A percentile compares a stretch with the other conserved stretches of the same genome.
Evolutionary conservation across 37 sponge, comb jelly and placozoan species (phyloP).

Genomic region (Ephydatia muelleri): DNA sequence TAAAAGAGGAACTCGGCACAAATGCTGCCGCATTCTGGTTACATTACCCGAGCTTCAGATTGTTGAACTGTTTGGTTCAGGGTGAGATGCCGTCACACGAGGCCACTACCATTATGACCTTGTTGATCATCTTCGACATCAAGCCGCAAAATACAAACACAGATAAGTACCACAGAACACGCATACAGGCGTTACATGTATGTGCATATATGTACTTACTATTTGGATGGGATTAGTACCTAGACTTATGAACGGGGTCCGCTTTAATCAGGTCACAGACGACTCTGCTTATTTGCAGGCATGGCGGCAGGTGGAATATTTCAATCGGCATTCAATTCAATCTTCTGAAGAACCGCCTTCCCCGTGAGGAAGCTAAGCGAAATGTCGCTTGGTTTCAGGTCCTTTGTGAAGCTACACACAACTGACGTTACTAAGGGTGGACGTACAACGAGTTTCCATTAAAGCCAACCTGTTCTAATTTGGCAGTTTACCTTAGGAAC

Average conservation of each 20-base stretch:
- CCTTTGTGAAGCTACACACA: slow-evolving; percentile 72
- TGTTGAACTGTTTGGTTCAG: too few species aligned
- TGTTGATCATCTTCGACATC: not conserved
- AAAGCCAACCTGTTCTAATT: slow-evolving; percentile 57
- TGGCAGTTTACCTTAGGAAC: too few species aligned
- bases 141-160: too few species aligned
- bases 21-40: too few species aligned
- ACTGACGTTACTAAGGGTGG: not conserved
- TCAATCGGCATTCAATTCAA: slow-evolving; percentile 71
- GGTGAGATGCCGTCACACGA: not conserved
- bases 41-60: too few species aligned
- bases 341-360: slow-evolving; percentile 68
- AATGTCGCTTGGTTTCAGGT: slow-evolving; percentile 79
- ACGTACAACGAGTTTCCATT: not conserved
- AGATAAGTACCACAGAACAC: not conserved
- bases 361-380: slow-evolving; percentile 74
- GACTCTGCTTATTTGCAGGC: slow-evolving; percentile 56
- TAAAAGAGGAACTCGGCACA: too few species aligned
- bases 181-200: not conserved
- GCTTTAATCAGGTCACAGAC: slow-evolving; percentile 64
- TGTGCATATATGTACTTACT: slow-evolving; percentile 34
- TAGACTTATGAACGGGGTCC: slow-evolving; percentile 57
- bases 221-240: slow-evolving; percentile 55
- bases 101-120: not conserved
- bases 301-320: slow-evolving; percentile 71